These are phyloP conservation scores for Mellivora capensis DNA, from an alignment of 2,113 vertebrate genomes.

Conservation along the genomic window DNA sequence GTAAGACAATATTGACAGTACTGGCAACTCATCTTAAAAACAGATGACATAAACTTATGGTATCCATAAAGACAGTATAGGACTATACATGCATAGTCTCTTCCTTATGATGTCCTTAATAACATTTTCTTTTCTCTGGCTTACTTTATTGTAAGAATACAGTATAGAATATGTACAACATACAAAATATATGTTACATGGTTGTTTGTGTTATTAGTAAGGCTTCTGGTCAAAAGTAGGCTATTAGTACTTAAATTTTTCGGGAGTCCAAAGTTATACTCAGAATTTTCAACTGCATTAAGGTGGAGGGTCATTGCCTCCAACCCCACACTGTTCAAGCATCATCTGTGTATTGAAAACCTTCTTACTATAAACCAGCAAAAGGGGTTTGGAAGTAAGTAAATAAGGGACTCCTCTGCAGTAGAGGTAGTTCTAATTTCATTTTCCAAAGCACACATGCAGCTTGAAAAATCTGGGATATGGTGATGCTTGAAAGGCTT, in stretches of 20 bases:
- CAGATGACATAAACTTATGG: background rate
- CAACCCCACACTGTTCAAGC: background rate
- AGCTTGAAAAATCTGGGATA: background rate
- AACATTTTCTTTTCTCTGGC: background rate
- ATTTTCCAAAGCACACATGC: background rate
- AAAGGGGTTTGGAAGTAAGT: background rate
- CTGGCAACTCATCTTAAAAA: background rate
- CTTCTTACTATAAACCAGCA: background rate
- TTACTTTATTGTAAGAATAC: background rate
- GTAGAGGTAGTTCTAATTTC: background rate
- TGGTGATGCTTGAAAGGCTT: background rate
- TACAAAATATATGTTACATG: background rate
- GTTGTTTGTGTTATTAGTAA: background rate
- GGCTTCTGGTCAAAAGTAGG: background rate
- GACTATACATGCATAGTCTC: background rate
- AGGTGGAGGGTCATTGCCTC: background rate
- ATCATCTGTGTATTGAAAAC: background rate
- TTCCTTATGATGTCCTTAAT: background rate
- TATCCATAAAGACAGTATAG: background rate
- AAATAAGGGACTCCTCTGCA: background rate
- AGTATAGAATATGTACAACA: background rate
- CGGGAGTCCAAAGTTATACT: background rate
- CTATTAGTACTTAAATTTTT: background rate
- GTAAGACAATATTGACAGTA: background rate
- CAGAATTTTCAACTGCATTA: background rate